These are phyloP conservation scores for Tachycineta bicolor DNA, from an alignment of 2,113 vertebrate species.

Conservation along the genomic window DNA sequence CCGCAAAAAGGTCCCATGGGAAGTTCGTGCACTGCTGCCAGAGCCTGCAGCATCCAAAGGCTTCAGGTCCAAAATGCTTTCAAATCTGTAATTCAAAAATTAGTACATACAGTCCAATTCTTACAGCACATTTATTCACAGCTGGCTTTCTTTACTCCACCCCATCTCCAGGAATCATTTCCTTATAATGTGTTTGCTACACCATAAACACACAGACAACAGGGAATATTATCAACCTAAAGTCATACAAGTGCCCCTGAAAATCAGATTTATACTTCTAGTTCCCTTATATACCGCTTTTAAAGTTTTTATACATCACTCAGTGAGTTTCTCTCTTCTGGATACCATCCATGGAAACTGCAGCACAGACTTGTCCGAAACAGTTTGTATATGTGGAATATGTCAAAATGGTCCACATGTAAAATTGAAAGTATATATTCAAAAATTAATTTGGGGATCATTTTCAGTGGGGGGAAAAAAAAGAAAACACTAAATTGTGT, in stretches of 20 bases:
- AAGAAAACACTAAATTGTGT: not conserved
- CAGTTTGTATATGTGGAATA: fast-evolving
- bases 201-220: not conserved
- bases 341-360: not conserved
- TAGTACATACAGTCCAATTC: not conserved
- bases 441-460: not conserved
- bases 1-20: conserved; percentile 72
- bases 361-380: not conserved
- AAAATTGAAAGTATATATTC: not conserved
- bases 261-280: not conserved
- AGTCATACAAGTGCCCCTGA: not conserved
- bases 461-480: not conserved
- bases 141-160: not conserved
- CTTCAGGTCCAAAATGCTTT: conserved; percentile 88
- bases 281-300: not conserved
- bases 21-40: conserved; percentile 77
- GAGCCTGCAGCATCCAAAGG: conserved; percentile 72
- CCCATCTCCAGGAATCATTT: not conserved
- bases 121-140: not conserved
- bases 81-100: conserved; percentile 76
- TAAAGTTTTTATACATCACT: not conserved
- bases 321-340: not conserved
- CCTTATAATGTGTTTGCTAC: not conserved
- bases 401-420: not conserved
- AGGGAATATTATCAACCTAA: not conserved